Conservation (phyloP, 2,113 vertebrate species). For the Anthoscopus minutus region DNA sequence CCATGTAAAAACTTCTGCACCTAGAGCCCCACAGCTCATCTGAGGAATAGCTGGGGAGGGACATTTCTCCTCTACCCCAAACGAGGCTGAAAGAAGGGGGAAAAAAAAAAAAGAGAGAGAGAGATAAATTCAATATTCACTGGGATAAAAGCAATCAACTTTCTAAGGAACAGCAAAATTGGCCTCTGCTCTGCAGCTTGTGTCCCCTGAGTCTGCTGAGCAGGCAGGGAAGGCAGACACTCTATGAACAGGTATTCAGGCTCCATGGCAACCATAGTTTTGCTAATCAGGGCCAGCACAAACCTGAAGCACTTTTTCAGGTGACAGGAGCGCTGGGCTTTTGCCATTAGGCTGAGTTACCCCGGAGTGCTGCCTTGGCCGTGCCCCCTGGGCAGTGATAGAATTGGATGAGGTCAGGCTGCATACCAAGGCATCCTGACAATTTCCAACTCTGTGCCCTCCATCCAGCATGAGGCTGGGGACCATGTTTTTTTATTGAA, state of each 20-base stretch:
- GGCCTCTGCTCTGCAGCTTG: background rate
- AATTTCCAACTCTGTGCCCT: accelerated
- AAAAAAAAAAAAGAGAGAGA: too few species aligned
- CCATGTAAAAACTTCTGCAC: background rate
- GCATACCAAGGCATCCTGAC: background rate
- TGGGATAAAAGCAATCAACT: background rate
- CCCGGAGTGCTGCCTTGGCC: background rate
- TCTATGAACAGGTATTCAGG: background rate
- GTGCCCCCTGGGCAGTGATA: background rate
- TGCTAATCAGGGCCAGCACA: background rate
- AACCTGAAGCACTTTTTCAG: background rate
- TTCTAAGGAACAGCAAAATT: background rate
- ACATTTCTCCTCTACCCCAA: background rate
- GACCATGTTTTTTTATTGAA: background rate
- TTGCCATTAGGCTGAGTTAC: background rate
- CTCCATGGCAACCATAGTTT: constrained; percentile 28
- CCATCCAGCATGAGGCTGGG: background rate
- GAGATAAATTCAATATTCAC: background rate
- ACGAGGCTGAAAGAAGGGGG: background rate
- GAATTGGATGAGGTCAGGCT: background rate
- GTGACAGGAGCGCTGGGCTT: background rate
- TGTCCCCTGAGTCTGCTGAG: background rate
- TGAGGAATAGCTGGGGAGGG: background rate
- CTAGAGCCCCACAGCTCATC: background rate
- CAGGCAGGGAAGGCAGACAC: background rate